Evolutionary conservation across 2,113 vertebrate genomes (phyloP).

Genomic region (Podarcis muralis): DNA sequence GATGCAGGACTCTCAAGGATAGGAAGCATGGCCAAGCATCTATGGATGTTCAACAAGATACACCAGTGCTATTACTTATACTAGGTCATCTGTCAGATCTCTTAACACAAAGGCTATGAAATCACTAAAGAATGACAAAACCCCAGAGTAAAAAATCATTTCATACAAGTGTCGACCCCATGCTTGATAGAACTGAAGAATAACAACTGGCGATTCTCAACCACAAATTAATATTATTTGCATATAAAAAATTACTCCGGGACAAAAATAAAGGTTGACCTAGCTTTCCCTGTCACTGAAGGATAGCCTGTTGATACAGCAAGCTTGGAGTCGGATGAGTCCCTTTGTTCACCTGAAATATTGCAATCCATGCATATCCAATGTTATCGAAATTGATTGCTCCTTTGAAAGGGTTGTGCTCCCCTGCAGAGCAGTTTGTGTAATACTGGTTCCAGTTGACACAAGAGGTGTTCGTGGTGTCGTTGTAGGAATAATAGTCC

Average conservation of each 20-base stretch:
- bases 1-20: not conserved
- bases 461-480: conserved; percentile 93
- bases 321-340: not conserved
- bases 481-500: conserved; percentile 88
- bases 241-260: not conserved
- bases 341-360: conserved; percentile 88
- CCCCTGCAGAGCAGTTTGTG: conserved; percentile 91
- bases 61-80: not conserved
- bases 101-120: not conserved
- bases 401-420: conserved; percentile 94
- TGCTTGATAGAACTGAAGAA: not conserved
- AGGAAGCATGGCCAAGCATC: not conserved
- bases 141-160: not conserved
- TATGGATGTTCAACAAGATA: not conserved
- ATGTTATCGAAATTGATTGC: conserved; percentile 99
- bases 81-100: not conserved
- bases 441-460: conserved; percentile 99
- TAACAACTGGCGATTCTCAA: not conserved
- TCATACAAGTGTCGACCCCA: not conserved
- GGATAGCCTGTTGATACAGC: not conserved
- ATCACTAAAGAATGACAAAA: not conserved
- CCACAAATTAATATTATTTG: not conserved
- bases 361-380: conserved; percentile 97
- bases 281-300: not conserved
- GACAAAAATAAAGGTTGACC: not conserved